A percentile compares a stretch with the other conserved stretches of the same genome.
These are phyloP conservation scores for Diaphora mendica DNA, from an alignment of 2,888 invertebrate genomes.

Conservation along the genomic window DNA sequence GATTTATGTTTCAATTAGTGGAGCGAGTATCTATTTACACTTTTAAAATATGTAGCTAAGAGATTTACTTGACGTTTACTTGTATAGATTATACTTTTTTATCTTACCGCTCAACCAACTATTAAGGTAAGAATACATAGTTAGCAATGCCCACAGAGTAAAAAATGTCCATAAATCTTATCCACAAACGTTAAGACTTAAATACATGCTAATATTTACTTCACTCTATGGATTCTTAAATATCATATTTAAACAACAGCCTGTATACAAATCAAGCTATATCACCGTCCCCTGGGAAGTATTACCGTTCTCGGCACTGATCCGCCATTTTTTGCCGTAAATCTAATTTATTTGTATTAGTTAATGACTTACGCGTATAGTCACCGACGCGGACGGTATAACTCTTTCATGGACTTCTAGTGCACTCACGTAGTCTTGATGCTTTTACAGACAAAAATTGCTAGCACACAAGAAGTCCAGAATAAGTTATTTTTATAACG, in stretches of 20 bases:
- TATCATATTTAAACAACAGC: slow-evolving; percentile 44
- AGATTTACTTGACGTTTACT: too few species aligned
- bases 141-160: too few species aligned
- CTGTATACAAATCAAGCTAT: slow-evolving; percentile 60
- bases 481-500: too few species aligned
- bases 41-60: not conserved
- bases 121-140: too few species aligned
- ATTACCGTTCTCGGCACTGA: slow-evolving; percentile 71
- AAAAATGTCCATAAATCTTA: too few species aligned
- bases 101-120: too few species aligned
- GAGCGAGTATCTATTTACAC: too few species aligned
- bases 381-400: slow-evolving; percentile 68
- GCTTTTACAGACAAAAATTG: slow-evolving; percentile 44
- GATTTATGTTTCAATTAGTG: slow-evolving; percentile 21
- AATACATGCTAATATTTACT: not conserved
- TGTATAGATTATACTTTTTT: too few species aligned
- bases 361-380: slow-evolving; percentile 83
- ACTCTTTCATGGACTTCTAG: slow-evolving; percentile 69
- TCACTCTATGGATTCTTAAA: not conserved
- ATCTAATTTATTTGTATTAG: slow-evolving; percentile 87
- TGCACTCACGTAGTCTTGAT: slow-evolving; percentile 59
- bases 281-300: slow-evolving; percentile 74
- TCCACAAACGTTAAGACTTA: not conserved
- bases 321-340: slow-evolving; percentile 83
- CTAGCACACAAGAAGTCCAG: too few species aligned